Evolutionary conservation across 2,888 invertebrate species (phyloP), one percentile per base, ranked within the genome.

Genomic region (Oscheius sp.): DNA sequence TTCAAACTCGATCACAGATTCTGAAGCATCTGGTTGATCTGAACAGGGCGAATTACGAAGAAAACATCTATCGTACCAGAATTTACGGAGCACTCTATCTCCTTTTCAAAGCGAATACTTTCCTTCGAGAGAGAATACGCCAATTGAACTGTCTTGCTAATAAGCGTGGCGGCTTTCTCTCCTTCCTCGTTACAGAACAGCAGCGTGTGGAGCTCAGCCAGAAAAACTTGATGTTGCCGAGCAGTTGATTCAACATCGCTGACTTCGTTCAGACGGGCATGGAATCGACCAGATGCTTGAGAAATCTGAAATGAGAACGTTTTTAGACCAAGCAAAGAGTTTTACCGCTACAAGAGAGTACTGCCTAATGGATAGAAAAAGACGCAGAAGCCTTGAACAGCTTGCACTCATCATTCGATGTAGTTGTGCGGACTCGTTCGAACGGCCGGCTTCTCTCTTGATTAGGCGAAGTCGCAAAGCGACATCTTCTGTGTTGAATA

Each of bases 311-410:
- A 73, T 33, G 9, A 13, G n/a, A 65, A n/a, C 48, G 1, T 55
- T 13, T 33, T 53, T 53, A 32, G 33, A 62, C 63, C 9, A 35
- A 35, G n/a, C 32, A n/a, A 70, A 47, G 21, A 47, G 33, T 33
- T 37, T 33, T 42, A 73, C 73, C 29, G 55, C 50, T 35, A 51
- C 32, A 5, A 65, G 65, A 51, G 57, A 21, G 37, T 73, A 73
- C 57, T 73, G 63, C 9, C 73, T 51, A n/a, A 63, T 65, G 50
- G 50, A n/a, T 21, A 73, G 65, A 13, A 73, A 55, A 13, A 73
- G 35, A 5, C 73, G 73, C 10, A 50, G n/a, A 32, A 51, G 55
- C 11, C 57, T 13, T 13, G 62, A 51, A 33, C 42, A 51, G 32
- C 35, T 32, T 2, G 47, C n/a, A 42, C 55, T 55, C 21, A 73